phyloP scores from a whole-genome alignment of 2,797 vertebrate species.

The Spinus pinus region DNA sequence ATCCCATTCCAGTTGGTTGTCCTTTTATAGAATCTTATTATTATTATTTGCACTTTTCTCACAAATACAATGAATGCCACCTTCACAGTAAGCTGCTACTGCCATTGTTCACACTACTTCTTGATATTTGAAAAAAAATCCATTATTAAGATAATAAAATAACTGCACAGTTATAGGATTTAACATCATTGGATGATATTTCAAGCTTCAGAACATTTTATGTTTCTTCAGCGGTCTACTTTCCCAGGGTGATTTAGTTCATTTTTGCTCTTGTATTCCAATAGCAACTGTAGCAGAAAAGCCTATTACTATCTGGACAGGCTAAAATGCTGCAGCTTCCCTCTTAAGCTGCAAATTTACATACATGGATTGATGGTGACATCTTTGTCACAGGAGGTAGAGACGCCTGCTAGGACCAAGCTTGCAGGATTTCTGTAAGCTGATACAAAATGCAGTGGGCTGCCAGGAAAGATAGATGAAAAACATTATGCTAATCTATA shows the following conservation, averaged over 20 bases:
- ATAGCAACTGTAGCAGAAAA: conserved; percentile 16
- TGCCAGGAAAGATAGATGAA: not conserved
- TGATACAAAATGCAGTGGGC: not conserved
- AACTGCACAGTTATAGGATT: not conserved
- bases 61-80: not conserved
- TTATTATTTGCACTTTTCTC: not conserved
- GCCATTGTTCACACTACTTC: not conserved
- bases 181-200: not conserved
- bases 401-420: not conserved
- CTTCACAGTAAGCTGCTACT: not conserved
- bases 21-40: not conserved
- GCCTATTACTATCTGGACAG: not conserved
- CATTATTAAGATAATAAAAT: not conserved
- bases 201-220: conserved; percentile 15
- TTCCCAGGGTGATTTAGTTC: not conserved
- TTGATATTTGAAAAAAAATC: not conserved
- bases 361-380: not conserved
- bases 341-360: not conserved
- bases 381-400: not conserved
- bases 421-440: not conserved
- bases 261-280: conserved; percentile 23
- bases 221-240: not conserved
- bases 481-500: not conserved
- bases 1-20: not conserved
- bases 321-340: not conserved